Conservation (phyloP, 1,140 invertebrate species). For the Calosoma granatense region DNA sequence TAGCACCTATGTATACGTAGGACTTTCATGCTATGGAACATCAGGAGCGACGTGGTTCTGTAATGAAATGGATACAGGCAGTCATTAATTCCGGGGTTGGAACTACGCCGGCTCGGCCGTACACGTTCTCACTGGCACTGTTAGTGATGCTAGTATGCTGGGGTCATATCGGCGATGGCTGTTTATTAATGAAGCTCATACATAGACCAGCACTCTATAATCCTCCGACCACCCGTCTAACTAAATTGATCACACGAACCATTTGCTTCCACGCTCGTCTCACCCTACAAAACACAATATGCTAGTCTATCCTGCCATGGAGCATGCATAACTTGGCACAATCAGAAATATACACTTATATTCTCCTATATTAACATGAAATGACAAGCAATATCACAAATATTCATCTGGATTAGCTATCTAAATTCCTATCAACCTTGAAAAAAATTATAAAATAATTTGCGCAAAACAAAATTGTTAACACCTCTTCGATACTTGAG, state of each 20-base stretch:
- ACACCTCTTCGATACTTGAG: no score
- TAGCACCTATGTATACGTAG: no score
- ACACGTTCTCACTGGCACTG: not conserved
- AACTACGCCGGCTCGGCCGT: not conserved
- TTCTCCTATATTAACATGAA: not conserved
- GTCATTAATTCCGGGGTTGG: not conserved
- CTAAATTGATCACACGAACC: slow-evolving; percentile 10
- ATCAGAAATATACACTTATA: not conserved
- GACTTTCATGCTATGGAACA: not conserved
- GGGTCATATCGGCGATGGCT: slow-evolving; percentile 6
- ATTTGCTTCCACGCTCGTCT: not conserved
- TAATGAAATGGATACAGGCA: slow-evolving; percentile 4
- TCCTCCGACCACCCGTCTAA: slow-evolving; percentile 6
- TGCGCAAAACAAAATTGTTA: no score
- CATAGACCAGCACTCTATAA: slow-evolving; percentile 6
- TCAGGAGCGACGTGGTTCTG: not conserved
- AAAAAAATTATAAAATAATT: not conserved
- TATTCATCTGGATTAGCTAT: not conserved
- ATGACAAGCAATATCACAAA: not conserved
- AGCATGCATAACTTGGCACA: no score
- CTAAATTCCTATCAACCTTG: not conserved
- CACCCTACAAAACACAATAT: not conserved
- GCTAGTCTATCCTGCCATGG: no score
- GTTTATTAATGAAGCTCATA: slow-evolving; percentile 12
- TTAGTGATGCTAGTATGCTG: not conserved